Evolutionary conservation across 2,797 vertebrate genomes (phyloP).

Genomic region (Clamator glandarius): DNA sequence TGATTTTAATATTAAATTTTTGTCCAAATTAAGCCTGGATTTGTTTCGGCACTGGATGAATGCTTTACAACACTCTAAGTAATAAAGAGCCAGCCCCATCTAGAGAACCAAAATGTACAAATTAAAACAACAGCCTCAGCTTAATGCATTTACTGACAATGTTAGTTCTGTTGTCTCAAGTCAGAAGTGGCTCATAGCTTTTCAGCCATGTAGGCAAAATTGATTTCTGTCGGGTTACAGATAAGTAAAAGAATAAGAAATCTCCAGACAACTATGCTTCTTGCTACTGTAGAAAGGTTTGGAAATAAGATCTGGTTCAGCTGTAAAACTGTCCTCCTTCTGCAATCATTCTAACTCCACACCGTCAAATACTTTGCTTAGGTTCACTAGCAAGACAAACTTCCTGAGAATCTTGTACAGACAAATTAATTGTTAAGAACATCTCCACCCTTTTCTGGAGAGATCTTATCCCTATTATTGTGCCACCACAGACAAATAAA

Average conservation of each 20-base stretch:
- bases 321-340: background rate
- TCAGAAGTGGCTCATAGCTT: background rate
- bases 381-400: background rate
- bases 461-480: background rate
- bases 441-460: background rate
- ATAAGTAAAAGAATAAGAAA: background rate
- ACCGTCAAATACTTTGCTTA: background rate
- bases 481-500: background rate
- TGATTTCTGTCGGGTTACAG: background rate
- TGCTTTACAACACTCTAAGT: background rate
- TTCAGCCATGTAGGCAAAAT: background rate
- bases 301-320: background rate
- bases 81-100: background rate
- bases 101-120: background rate
- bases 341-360: background rate
- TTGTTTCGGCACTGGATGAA: background rate
- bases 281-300: background rate
- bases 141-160: background rate
- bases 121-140: background rate
- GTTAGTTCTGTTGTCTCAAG: background rate
- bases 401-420: rapidly evolving
- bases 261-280: background rate
- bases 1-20: background rate
- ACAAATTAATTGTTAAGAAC: background rate
- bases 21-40: background rate